These are phyloP conservation scores for Apotomis turbidana DNA, from an alignment of 2,888 invertebrate species.

Conservation along the genomic window DNA sequence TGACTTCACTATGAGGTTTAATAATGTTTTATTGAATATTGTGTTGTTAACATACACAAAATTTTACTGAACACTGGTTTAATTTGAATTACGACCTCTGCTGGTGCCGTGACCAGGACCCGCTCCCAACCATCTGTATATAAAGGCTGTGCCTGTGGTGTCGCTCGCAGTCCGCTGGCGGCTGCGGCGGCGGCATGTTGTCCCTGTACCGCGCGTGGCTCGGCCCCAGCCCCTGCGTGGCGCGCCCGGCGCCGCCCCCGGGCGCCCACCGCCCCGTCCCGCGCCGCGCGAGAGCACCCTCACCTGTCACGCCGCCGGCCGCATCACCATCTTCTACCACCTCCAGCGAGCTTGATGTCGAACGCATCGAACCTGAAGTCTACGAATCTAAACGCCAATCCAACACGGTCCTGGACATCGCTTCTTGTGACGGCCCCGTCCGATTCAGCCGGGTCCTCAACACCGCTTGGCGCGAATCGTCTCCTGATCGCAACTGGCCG, in stretches of 20 bases:
- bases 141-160: constrained; percentile 51
- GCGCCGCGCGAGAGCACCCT: constrained; percentile 66
- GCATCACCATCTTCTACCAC: constrained; percentile 72
- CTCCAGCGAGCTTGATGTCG: constrained; percentile 77
- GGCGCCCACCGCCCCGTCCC: constrained; percentile 79
- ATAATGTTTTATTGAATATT: no score
- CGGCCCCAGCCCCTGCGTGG: constrained; percentile 77
- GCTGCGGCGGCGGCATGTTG: constrained; percentile 66
- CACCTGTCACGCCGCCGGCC: constrained; percentile 64
- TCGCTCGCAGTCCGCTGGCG: constrained; percentile 56
- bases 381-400: constrained; percentile 53
- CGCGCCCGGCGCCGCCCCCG: constrained; percentile 75
- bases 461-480: constrained; percentile 86
- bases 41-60: no score
- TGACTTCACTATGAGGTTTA: no score
- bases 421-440: constrained; percentile 96
- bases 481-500: constrained; percentile 89
- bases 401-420: constrained; percentile 90
- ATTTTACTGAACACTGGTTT: background rate
- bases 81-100: background rate
- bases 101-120: constrained; percentile 19
- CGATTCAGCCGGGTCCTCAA: constrained; percentile 92
- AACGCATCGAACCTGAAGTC: constrained; percentile 66
- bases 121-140: constrained; percentile 50
- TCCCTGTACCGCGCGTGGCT: constrained; percentile 82